Base-by-base conservation (phyloP, 2,113 vertebrate genomes). In the Toxostoma redivivum region DNA sequence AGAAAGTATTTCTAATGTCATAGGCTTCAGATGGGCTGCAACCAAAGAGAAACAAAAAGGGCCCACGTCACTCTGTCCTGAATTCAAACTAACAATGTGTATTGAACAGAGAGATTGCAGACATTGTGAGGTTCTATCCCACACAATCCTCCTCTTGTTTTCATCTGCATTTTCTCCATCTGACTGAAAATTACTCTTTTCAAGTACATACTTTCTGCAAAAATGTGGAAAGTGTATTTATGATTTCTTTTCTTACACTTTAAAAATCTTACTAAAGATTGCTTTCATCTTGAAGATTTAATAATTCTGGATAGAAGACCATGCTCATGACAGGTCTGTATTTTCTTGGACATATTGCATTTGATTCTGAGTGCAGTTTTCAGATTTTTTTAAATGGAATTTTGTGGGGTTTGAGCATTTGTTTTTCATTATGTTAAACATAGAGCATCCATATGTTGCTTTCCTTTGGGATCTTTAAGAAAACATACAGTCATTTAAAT, bases 381-480 rank as follows among this genome's bases (percentile, higher is more conserved):
- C 87, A 90, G 82, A 42, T 91, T 95, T 96, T 96, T 96, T 93
- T 3, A 90, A 94, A 71, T 57, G 86, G 72, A 95, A 90, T 95
- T 96, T 88, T 96, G 74, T 93, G 88, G 82, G 80, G 40, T 96
- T 94, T 96, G 82, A 94, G 76, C 44, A 9, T 94, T 96, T 96
- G 92, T 95, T 96, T 93, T 96, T 93, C 93, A 76, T 95, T 91
- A 95, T 94, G 93, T 94, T 96, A 95, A 96, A 94, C 90, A 78
- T 94, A 96, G 91, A 95, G 54, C 80, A 83, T 89, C 83, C 96
- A 96, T 96, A 96, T 95, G 93, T 92, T 97, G 92, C 90, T 94
- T 86, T 94, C 72, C 81, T 90, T 95, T 92, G 85, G 90, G 96
- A 88, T 86, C 80, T 89, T 92, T 90, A 72, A 95, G 96, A 95